phyloP scores from a whole-genome alignment of 2,888 invertebrate genomes.

The Zele albiditarsus region DNA sequence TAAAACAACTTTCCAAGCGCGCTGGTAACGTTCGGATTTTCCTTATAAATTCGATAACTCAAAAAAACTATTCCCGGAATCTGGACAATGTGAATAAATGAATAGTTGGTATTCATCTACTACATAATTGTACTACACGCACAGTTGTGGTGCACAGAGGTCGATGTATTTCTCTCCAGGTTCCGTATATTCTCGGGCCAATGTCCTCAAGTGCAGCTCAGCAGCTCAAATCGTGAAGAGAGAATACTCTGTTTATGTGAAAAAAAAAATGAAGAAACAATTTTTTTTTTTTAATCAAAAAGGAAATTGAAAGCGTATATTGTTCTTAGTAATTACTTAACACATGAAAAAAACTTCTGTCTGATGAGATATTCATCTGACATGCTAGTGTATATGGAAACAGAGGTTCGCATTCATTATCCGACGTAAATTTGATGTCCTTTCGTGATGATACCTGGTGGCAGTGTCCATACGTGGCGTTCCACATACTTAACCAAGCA shows the following conservation, averaged over 20 bases:
- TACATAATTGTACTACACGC: not conserved
- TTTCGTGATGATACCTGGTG: conserved; percentile 62
- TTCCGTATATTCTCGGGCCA: conserved; percentile 25
- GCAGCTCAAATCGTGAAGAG: conserved; percentile 36
- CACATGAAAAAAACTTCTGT: not conserved
- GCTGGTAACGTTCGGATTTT: not conserved
- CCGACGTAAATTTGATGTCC: conserved; percentile 54
- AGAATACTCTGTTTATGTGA: not conserved
- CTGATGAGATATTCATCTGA: not conserved
- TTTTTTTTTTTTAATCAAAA: not conserved
- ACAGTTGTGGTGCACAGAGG: conserved; percentile 27
- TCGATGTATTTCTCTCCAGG: conserved; percentile 31
- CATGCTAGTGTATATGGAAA: conserved; percentile 14
- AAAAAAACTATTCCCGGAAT: not conserved
- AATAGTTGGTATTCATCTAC: not conserved
- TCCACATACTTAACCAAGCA: conserved; percentile 56
- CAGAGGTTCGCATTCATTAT: conserved; percentile 19
- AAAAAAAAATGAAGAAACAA: not conserved
- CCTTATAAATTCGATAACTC: not conserved
- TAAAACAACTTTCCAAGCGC: not conserved
- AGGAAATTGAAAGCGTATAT: conserved; percentile 11
- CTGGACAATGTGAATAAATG: not conserved
- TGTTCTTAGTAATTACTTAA: not conserved
- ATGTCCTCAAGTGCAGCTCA: conserved; percentile 26
- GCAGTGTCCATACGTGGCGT: conserved; percentile 63